Evolutionary conservation across 2,888 invertebrate species (phyloP).

Genomic region (Ophion obscuratus): DNA sequence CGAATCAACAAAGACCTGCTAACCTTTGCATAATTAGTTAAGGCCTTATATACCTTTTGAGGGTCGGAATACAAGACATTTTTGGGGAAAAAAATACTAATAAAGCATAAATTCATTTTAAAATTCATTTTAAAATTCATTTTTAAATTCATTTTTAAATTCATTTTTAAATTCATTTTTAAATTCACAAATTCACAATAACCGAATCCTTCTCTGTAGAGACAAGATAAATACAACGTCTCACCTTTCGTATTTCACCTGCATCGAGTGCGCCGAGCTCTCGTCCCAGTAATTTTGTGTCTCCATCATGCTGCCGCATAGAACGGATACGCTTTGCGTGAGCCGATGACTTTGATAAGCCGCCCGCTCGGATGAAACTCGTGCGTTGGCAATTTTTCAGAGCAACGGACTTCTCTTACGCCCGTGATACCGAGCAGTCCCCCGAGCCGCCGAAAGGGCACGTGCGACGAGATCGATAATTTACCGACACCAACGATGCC

Average conservation of each 20-base stretch:
- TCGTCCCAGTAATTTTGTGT: slow-evolving; percentile 86
- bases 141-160: no score
- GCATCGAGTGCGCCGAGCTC: slow-evolving; percentile 84
- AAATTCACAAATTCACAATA: no score
- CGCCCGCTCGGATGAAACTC: slow-evolving; percentile 27
- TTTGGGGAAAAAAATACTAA: no score
- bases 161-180: no score
- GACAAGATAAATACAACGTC: slow-evolving; percentile 56
- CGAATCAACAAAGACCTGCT: no score
- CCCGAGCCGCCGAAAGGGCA: neutral
- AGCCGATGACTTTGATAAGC: slow-evolving; percentile 5
- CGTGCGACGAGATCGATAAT: neutral
- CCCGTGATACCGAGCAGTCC: neutral
- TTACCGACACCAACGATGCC: neutral
- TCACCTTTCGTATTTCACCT: slow-evolving; percentile 86
- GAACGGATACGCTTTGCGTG: slow-evolving; percentile 67
- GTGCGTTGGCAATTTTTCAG: neutral
- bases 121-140: no score
- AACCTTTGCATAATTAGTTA: no score
- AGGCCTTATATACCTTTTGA: no score
- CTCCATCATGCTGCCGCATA: slow-evolving; percentile 83
- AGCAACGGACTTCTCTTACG: neutral
- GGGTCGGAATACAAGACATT: no score
- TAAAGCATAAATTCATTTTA: no score
- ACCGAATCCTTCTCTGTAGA: neutral